phyloP scores from a whole-genome alignment of 2,797 vertebrate genomes.

The Menidia menidia region DNA sequence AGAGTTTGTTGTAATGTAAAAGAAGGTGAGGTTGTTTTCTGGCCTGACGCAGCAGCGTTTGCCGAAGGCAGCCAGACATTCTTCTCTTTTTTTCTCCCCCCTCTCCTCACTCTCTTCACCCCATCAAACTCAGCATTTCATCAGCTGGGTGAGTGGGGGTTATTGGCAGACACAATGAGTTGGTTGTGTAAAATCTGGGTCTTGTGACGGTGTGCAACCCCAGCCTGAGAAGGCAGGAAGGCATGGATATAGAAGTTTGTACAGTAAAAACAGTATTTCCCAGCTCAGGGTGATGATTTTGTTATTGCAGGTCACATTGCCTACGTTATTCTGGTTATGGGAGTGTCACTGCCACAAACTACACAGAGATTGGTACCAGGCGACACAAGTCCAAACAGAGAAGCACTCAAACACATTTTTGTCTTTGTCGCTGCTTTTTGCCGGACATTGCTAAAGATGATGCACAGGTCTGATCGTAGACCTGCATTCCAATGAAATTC shows the following conservation, averaged over 20 bases:
- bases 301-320: constrained; percentile 55
- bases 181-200: constrained; percentile 80
- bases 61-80: constrained; percentile 51
- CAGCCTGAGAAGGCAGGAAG: constrained; percentile 37
- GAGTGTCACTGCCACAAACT: constrained; percentile 11
- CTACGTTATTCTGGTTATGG: constrained; percentile 50
- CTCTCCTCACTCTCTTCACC: constrained; percentile 54
- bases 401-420: constrained; percentile 17
- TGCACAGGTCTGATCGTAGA: background rate
- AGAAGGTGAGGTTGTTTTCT: constrained; percentile 39
- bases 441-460: background rate
- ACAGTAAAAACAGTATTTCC: constrained; percentile 33
- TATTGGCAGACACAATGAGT: constrained; percentile 73
- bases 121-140: constrained; percentile 60
- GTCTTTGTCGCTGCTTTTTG: constrained; percentile 14
- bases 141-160: constrained; percentile 31
- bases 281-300: constrained; percentile 53
- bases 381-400: constrained; percentile 51
- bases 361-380: constrained; percentile 28
- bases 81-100: constrained; percentile 40
- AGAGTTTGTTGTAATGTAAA: constrained; percentile 34
- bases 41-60: constrained; percentile 62
- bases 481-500: background rate
- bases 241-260: constrained; percentile 24
- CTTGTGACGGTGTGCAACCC: constrained; percentile 76